Conservation (phyloP, 2,113 vertebrate genomes). For the Apistogramma diplotaenia region DNA sequence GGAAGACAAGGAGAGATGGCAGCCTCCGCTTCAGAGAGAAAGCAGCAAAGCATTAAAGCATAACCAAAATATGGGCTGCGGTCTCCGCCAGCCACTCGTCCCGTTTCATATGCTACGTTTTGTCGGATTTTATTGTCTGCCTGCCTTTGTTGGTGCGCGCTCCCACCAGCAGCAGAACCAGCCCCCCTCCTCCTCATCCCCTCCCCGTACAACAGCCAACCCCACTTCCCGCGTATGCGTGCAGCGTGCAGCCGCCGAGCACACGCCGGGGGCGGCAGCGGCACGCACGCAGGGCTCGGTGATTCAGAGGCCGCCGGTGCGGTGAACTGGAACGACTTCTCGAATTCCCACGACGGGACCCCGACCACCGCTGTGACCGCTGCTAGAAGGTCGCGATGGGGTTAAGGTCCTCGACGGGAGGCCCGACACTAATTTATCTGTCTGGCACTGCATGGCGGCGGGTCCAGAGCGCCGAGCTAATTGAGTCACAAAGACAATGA, state of each 20-base stretch:
- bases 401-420: slow-evolving; percentile 39
- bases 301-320: slow-evolving; percentile 72
- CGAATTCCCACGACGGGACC: slow-evolving; percentile 49
- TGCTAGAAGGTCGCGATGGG: slow-evolving; percentile 54
- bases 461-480: slow-evolving; percentile 4
- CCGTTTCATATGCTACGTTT: slow-evolving; percentile 27
- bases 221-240: slow-evolving; percentile 5
- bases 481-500: slow-evolving; percentile 26
- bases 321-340: slow-evolving; percentile 61
- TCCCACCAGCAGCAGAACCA: slow-evolving; percentile 26
- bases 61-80: slow-evolving; percentile 29
- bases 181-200: slow-evolving; percentile 5
- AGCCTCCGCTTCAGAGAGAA: not conserved
- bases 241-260: slow-evolving; percentile 46
- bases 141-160: slow-evolving; percentile 65
- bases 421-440: slow-evolving; percentile 50
- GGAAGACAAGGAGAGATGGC: not conserved
- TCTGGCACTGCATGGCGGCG: slow-evolving; percentile 32
- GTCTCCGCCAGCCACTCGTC: slow-evolving; percentile 20
- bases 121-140: slow-evolving; percentile 58
- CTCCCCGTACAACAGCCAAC: slow-evolving; percentile 15
- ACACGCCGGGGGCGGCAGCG: slow-evolving; percentile 71
- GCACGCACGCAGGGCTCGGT: slow-evolving; percentile 68
- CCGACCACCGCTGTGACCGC: slow-evolving; percentile 48
- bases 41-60: slow-evolving; percentile 50